Evolutionary conservation across 2,797 vertebrate species (phyloP).

Genomic region (Oreochromis mossambicus): DNA sequence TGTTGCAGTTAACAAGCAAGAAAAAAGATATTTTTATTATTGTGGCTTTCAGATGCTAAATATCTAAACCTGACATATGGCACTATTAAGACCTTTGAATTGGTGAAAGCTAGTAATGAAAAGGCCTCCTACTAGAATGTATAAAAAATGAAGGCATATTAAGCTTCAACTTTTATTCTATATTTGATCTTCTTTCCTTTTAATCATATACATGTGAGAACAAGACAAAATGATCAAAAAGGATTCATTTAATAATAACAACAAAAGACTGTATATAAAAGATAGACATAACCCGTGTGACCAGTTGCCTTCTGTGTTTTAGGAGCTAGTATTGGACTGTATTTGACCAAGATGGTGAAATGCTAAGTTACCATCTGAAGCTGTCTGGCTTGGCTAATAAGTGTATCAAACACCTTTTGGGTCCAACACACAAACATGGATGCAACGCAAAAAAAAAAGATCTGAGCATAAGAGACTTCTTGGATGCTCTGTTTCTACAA

Average conservation of each 20-base stretch:
- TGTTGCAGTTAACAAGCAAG: background rate
- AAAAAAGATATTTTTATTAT: background rate
- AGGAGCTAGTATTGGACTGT: background rate
- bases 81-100: no score
- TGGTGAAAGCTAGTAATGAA: no score
- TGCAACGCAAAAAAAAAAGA: background rate
- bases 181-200: no score
- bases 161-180: no score
- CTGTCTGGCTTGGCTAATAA: background rate
- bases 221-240: background rate
- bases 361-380: background rate
- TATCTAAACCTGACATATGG: no score
- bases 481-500: background rate
- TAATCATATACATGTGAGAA: background rate
- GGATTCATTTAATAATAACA: background rate
- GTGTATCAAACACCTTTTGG: background rate
- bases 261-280: rapidly evolving
- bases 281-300: background rate
- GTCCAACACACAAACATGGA: background rate
- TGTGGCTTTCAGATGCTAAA: no score
- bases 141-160: no score
- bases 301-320: background rate
- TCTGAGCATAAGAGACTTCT: background rate
- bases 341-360: background rate
- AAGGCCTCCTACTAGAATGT: no score